Evolutionary conservation across 1,140 invertebrate genomes (phyloP).

Genomic region (Heliconius hermathena): DNA sequence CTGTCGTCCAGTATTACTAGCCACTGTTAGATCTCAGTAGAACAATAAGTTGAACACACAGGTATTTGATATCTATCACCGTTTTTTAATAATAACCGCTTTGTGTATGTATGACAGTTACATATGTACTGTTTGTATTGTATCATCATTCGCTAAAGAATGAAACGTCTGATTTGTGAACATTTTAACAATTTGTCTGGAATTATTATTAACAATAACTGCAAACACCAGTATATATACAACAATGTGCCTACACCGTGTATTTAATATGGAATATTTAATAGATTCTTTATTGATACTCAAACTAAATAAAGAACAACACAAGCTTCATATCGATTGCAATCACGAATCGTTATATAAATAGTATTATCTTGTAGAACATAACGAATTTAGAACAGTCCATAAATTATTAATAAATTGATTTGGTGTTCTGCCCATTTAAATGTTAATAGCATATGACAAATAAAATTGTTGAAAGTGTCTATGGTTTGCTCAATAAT

Average conservation of each 20-base stretch:
- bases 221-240: not conserved
- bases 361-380: too few relatives aligned
- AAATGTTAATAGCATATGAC: not conserved
- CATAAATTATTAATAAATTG: too few relatives aligned
- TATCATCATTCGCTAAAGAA: too few relatives aligned
- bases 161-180: too few relatives aligned
- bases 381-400: too few relatives aligned
- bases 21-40: slow-evolving; percentile 69
- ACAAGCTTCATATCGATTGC: too few relatives aligned
- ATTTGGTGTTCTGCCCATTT: too few relatives aligned
- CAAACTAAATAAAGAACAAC: too few relatives aligned
- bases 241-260: not conserved
- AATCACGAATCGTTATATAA: too few relatives aligned
- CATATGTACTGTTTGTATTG: too few relatives aligned
- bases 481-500: not conserved
- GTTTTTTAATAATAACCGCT: slow-evolving; percentile 43
- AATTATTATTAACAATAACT: not conserved
- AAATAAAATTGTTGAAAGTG: not conserved
- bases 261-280: too few relatives aligned
- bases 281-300: too few relatives aligned
- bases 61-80: slow-evolving; percentile 46
- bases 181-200: not conserved
- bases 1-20: slow-evolving; percentile 50
- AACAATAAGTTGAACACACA: slow-evolving; percentile 54
- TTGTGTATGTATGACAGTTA: slow-evolving; percentile 32